These are phyloP conservation scores for Xerus rutilus DNA, from an alignment of 2,797 vertebrate genomes.

Conservation along the genomic window DNA sequence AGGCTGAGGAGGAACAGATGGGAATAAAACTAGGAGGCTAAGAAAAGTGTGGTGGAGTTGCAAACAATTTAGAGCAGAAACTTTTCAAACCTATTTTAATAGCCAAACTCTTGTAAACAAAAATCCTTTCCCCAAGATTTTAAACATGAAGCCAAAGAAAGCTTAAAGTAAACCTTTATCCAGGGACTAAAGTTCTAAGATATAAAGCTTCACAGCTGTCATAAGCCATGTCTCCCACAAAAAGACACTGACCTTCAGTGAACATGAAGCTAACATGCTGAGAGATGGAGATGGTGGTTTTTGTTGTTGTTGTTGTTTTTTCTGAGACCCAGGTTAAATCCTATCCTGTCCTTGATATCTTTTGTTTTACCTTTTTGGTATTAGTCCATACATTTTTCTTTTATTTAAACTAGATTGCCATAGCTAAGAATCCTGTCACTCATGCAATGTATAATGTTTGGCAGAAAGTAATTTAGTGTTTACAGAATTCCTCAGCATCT, in stretches of 20 bases:
- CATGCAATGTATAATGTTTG: neutral
- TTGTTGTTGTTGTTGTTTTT: neutral
- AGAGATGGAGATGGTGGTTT: neutral
- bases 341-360: conserved; percentile 20
- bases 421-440: conserved; percentile 44
- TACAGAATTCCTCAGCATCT: neutral
- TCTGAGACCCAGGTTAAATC: neutral
- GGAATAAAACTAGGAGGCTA: neutral
- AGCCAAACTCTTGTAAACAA: conserved; percentile 45
- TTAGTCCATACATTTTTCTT: conserved; percentile 28
- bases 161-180: conserved; percentile 16
- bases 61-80: neutral
- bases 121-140: conserved; percentile 51
- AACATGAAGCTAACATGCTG: neutral
- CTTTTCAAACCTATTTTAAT: neutral
- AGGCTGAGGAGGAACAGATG: neutral
- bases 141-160: conserved; percentile 52
- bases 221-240: neutral
- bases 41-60: neutral
- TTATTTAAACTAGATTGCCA: conserved; percentile 13
- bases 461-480: conserved; percentile 45
- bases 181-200: neutral
- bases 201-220: conserved; percentile 15
- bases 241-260: neutral
- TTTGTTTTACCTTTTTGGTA: neutral